Conservation (phyloP, 2,113 vertebrate genomes). For the Cyphomyrus discorhynchus region DNA sequence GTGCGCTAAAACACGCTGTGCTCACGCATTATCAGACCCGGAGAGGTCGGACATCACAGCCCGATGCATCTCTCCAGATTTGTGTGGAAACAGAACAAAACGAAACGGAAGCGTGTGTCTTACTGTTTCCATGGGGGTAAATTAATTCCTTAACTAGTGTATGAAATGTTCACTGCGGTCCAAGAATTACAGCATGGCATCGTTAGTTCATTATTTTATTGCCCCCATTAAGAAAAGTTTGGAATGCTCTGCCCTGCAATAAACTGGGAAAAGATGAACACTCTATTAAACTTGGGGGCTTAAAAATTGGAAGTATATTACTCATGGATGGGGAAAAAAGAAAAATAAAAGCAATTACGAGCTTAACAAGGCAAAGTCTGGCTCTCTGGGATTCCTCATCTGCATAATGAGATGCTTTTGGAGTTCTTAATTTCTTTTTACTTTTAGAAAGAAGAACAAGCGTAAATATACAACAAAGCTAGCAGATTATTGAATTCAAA, state of each 20-base stretch:
- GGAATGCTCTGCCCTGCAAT: neutral
- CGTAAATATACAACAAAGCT: constrained; percentile 21
- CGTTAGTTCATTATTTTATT: neutral
- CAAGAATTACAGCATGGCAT: neutral
- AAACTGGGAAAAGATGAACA: neutral
- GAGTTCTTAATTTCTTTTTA: constrained; percentile 24
- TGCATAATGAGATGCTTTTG: constrained; percentile 39
- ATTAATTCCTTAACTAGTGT: neutral
- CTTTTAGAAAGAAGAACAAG: constrained; percentile 16
- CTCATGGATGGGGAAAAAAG: neutral
- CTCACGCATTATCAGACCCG: neutral
- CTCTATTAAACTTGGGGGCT: neutral
- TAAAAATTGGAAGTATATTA: constrained; percentile 2
- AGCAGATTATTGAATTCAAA: neutral
- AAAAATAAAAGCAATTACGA: constrained; percentile 47
- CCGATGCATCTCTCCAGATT: neutral
- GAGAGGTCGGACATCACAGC: neutral
- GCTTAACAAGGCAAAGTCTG: constrained; percentile 45
- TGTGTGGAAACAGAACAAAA: neutral
- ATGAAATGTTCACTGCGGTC: neutral
- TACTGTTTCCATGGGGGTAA: neutral
- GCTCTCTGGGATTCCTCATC: constrained; percentile 37
- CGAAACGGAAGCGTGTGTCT: neutral
- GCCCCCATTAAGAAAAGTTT: neutral
- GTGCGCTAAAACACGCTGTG: neutral